Conservation (phyloP, 2,113 vertebrate species). For the Dolichotis patagonum region DNA sequence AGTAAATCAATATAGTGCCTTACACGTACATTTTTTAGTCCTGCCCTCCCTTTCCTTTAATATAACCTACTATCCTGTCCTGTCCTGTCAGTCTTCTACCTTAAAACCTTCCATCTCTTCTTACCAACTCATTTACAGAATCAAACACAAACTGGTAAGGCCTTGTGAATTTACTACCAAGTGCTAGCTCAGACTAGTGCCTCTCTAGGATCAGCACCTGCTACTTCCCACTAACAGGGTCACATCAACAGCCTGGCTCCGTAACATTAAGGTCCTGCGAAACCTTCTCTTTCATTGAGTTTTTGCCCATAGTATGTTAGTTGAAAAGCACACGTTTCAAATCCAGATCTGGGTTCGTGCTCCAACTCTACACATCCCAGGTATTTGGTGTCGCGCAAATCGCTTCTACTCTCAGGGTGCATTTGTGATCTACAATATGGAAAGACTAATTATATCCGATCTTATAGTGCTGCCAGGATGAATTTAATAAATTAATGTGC, state of each 20-base stretch:
- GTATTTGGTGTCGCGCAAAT: conserved; percentile 4
- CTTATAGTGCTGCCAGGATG: neutral
- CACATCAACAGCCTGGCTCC: neutral
- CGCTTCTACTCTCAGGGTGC: neutral
- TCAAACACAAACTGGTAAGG: neutral
- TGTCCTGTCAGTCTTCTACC: neutral
- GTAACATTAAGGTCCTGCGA: neutral
- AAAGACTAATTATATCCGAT: neutral
- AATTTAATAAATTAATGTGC: neutral
- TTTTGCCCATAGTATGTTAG: neutral
- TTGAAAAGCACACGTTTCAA: neutral
- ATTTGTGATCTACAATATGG: neutral
- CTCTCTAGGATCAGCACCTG: neutral
- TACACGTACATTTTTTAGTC: neutral
- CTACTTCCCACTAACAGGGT: neutral
- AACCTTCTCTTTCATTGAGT: neutral
- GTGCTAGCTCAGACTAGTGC: neutral
- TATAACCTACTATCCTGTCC: neutral
- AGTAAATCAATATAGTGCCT: neutral
- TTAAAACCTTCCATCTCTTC: neutral
- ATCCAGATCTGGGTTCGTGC: neutral
- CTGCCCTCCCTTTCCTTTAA: neutral
- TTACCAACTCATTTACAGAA: neutral
- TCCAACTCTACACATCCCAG: neutral
- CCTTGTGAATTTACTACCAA: neutral